Percentiles rank a stretch among this genome's conserved stretches.
These are phyloP conservation scores for Pipa parva DNA, from an alignment of 2,113 vertebrate species.

Conservation along the genomic window DNA sequence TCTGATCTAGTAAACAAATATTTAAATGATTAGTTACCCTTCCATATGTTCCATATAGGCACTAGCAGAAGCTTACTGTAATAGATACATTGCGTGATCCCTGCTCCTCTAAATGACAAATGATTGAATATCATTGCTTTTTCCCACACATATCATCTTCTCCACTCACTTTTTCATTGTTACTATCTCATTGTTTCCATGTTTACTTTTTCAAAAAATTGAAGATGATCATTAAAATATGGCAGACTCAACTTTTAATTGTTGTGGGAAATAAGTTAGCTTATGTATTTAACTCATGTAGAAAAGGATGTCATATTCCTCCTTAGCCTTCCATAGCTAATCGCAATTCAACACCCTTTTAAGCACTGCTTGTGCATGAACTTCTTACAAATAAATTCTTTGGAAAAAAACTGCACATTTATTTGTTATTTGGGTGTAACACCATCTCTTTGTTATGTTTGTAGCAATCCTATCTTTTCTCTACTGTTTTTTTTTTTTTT, in stretches of 20 bases:
- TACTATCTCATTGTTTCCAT: conserved; percentile 57
- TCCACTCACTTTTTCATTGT: conserved; percentile 54
- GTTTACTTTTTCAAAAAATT: conserved; percentile 61
- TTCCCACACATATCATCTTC: conserved; percentile 55
- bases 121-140: conserved; percentile 54
- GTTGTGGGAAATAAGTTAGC: conserved; percentile 68
- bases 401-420: conserved; percentile 83
- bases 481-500: conserved; percentile 82
- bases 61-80: conserved; percentile 48
- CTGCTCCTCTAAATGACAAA: conserved; percentile 51
- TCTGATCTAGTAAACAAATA: no score
- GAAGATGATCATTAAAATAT: conserved; percentile 53
- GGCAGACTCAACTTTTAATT: conserved; percentile 71
- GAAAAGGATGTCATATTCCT: conserved; percentile 65
- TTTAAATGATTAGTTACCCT: no score
- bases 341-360: conserved; percentile 79
- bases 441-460: conserved; percentile 97
- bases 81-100: conserved; percentile 46
- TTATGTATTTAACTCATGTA: conserved; percentile 62
- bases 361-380: conserved; percentile 81
- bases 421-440: conserved; percentile 92
- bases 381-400: conserved; percentile 90
- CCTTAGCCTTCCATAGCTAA: conserved; percentile 66
- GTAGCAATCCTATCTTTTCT: conserved; percentile 93
- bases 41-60: no score